These are phyloP conservation scores for Megastigmus dorsalis DNA, from an alignment of 2,888 invertebrate species.

Conservation along the genomic window DNA sequence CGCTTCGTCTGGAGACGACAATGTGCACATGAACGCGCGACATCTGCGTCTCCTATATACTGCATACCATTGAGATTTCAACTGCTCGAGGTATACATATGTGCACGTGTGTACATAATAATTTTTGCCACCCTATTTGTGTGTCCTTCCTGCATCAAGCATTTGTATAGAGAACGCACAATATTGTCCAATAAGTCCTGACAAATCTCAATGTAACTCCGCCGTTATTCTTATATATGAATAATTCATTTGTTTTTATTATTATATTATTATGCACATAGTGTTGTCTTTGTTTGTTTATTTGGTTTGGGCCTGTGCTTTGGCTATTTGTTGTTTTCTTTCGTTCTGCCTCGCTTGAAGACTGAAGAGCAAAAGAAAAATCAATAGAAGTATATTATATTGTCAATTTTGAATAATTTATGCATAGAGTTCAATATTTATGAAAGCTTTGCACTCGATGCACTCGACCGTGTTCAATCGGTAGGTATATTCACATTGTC, in stretches of 20 bases:
- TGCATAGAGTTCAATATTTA: not conserved
- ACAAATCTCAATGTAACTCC: conserved; percentile 7
- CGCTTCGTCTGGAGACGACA: not conserved
- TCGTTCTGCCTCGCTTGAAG: conserved; percentile 22
- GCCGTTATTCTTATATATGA: not conserved
- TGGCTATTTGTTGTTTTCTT: not conserved
- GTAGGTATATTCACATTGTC: too few species aligned
- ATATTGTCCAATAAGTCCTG: conserved; percentile 7
- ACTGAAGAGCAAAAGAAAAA: not conserved
- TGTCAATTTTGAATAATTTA: not conserved
- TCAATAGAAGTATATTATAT: not conserved
- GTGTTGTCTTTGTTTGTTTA: not conserved
- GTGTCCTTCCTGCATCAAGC: conserved; percentile 3
- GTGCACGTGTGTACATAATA: not conserved
- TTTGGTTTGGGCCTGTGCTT: conserved; percentile 14
- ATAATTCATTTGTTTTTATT: too few species aligned
- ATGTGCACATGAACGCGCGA: not conserved
- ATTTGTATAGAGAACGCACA: conserved; percentile 22
- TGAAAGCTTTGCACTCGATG: too few species aligned
- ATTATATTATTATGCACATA: not conserved
- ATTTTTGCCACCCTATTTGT: not conserved
- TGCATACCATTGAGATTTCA: not conserved
- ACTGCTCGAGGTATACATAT: not conserved
- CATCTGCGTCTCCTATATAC: too few species aligned
- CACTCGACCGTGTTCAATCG: too few species aligned